Percentiles rank a stretch among this genome's conserved stretches.
phyloP scores from a whole-genome alignment of 2,888 invertebrate genomes.

The Dione juno region DNA sequence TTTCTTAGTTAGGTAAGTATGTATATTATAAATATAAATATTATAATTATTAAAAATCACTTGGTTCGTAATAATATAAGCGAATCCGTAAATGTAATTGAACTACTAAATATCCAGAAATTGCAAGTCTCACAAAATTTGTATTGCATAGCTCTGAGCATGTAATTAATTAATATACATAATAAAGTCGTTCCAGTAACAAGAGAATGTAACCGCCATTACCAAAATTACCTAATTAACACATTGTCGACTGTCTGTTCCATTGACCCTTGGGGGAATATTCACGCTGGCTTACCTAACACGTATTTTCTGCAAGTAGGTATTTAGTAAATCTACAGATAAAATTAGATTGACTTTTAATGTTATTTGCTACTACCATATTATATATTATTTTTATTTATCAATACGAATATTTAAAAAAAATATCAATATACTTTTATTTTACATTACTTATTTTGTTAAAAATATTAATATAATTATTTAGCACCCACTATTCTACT shows the following conservation, averaged over 20 bases:
- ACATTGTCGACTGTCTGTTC: slow-evolving; percentile 38
- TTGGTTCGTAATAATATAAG: too few species aligned
- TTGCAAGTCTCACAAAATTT: neutral
- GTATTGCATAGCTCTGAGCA: slow-evolving; percentile 9
- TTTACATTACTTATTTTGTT: too few species aligned
- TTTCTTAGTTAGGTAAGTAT: too few species aligned
- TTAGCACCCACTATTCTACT: too few species aligned
- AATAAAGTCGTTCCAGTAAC: slow-evolving; percentile 31
- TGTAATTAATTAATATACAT: slow-evolving; percentile 25
- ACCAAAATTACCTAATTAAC: slow-evolving; percentile 37
- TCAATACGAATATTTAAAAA: too few species aligned
- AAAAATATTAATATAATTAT: too few species aligned
- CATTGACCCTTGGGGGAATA: slow-evolving; percentile 34
- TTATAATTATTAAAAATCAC: too few species aligned
- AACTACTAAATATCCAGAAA: neutral
- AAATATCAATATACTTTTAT: too few species aligned
- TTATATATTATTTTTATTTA: too few species aligned
- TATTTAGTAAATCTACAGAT: slow-evolving; percentile 2
- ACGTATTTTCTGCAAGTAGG: slow-evolving; percentile 24
- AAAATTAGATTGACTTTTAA: neutral
- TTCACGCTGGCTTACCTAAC: slow-evolving; percentile 16
- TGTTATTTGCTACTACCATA: neutral
- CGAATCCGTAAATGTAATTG: too few species aligned
- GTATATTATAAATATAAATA: too few species aligned
- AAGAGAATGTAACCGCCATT: slow-evolving; percentile 32